These are phyloP conservation scores for Sprattus sprattus DNA, from an alignment of 2,113 vertebrate species.

Conservation along the genomic window DNA sequence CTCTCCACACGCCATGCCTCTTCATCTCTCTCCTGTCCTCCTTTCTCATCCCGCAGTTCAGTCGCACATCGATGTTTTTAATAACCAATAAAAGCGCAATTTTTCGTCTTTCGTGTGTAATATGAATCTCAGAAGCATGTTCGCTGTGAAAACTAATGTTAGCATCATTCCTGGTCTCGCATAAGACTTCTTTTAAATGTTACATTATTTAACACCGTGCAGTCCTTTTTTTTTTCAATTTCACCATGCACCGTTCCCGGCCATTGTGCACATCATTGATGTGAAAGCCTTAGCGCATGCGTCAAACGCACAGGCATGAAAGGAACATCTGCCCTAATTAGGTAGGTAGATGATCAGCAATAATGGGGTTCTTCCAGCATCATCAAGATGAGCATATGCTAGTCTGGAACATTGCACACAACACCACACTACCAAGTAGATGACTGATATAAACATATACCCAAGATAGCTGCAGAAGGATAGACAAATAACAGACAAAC, in stretches of 20 bases:
- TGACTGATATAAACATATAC: not conserved
- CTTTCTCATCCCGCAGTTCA: no score
- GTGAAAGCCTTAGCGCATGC: not conserved
- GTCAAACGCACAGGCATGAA: not conserved
- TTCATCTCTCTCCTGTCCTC: not conserved
- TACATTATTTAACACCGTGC: not conserved
- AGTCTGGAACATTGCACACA: not conserved
- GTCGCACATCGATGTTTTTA: no score
- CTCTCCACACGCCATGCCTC: not conserved
- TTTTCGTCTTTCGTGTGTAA: no score
- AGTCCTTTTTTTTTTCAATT: not conserved
- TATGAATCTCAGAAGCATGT: no score
- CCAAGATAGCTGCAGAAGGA: not conserved
- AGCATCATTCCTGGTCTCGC: not conserved
- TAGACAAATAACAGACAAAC: not conserved
- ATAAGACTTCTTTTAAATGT: not conserved
- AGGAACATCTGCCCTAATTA: conserved; percentile 9
- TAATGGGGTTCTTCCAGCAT: conserved; percentile 2
- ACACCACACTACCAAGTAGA: not conserved
- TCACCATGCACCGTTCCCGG: not conserved
- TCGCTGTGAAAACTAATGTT: no score
- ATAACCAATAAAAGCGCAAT: no score
- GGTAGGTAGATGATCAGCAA: not conserved
- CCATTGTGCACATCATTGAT: not conserved
- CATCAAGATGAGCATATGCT: not conserved